Conservation (phyloP, 2,113 vertebrate genomes). For the Dasyornis broadbenti region DNA sequence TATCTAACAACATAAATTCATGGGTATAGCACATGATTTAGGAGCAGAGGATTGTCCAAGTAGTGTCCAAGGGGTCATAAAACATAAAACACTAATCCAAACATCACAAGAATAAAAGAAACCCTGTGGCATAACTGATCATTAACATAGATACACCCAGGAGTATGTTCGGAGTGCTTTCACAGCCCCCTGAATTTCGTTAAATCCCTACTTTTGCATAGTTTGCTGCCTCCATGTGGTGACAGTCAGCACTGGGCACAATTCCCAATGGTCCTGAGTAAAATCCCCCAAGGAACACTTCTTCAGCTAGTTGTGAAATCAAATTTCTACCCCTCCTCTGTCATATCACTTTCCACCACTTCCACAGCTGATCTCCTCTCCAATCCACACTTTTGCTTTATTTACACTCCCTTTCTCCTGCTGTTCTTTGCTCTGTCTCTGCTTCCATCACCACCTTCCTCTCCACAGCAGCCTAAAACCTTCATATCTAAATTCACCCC, state of each 20-base stretch:
- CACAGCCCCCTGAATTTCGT: not conserved
- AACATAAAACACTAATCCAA: not conserved
- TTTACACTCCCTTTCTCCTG: not conserved
- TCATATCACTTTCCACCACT: not conserved
- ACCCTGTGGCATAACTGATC: not conserved
- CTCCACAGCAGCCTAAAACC: not conserved
- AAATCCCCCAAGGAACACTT: not conserved
- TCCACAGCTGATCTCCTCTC: not conserved
- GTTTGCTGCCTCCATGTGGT: conserved; percentile 62
- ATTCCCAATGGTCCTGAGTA: not conserved
- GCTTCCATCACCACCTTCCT: not conserved
- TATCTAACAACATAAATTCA: not conserved
- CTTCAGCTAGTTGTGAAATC: not conserved
- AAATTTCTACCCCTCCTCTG: not conserved
- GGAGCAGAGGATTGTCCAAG: not conserved
- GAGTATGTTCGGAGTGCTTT: rapidly evolving
- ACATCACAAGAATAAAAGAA: not conserved
- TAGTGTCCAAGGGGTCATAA: not conserved
- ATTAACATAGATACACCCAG: not conserved
- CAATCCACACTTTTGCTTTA: not conserved
- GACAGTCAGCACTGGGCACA: not conserved
- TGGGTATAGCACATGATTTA: not conserved
- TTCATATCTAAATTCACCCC: not conserved
- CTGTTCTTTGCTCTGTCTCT: not conserved
- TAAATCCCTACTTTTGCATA: not conserved